Conservation (phyloP, 2,113 vertebrate genomes). For the Heterotis niloticus region DNA sequence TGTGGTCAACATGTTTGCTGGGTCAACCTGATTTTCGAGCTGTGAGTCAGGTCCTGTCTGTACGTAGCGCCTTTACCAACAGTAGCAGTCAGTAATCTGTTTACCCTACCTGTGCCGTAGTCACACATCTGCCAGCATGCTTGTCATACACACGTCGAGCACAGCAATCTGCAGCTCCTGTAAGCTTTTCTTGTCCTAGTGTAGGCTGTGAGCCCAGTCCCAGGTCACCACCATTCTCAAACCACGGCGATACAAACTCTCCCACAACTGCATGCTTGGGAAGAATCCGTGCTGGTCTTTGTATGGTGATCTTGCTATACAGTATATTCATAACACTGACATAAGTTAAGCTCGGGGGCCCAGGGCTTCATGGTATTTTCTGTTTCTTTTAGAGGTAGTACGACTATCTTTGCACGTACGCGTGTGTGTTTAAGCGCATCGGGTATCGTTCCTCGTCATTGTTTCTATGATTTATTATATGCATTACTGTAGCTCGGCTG, state of each 20-base stretch:
- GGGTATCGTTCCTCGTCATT: neutral
- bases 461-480: neutral
- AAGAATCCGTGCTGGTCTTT: slow-evolving; percentile 15
- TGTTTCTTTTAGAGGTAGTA: neutral
- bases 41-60: neutral
- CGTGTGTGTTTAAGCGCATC: neutral
- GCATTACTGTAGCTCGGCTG: slow-evolving; percentile 7
- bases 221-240: slow-evolving; percentile 2
- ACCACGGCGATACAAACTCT: slow-evolving; percentile 1
- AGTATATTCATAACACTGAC: slow-evolving; percentile 3
- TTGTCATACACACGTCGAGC: neutral
- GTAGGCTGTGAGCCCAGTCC: neutral
- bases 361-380: neutral
- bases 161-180: neutral
- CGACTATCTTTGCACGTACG: neutral
- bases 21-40: neutral
- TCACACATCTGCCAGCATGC: neutral
- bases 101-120: neutral
- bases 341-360: neutral
- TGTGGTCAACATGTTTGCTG: slow-evolving; percentile 1
- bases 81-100: neutral
- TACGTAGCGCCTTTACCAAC: neutral
- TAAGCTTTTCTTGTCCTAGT: neutral
- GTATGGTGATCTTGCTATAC: slow-evolving; percentile 17
- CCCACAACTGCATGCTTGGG: slow-evolving; percentile 21